phyloP scores from a whole-genome alignment of 2,888 invertebrate species.

The Sarcophaga variegata region DNA sequence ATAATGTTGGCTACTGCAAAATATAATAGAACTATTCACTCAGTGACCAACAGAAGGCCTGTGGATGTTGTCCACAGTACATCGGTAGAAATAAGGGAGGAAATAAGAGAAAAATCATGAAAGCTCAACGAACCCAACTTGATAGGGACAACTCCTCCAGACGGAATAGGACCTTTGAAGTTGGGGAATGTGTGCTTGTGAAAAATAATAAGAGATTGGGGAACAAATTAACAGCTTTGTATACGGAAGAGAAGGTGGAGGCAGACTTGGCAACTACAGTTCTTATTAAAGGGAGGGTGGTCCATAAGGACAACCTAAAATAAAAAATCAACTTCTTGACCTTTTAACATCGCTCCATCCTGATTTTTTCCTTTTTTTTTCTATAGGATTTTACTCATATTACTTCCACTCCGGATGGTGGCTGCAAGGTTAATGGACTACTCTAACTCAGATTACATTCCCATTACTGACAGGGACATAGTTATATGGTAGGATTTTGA shows the following conservation, averaged over 20 bases:
- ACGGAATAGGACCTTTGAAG: constrained; percentile 28
- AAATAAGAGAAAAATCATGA: constrained; percentile 12
- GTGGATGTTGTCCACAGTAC: constrained; percentile 20
- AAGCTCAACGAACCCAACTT: not conserved
- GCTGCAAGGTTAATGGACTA: constrained; percentile 16
- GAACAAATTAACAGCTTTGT: constrained; percentile 37
- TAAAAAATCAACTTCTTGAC: no score
- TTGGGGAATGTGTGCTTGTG: constrained; percentile 1
- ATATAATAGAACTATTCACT: constrained; percentile 62
- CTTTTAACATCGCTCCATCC: no score
- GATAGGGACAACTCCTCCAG: constrained; percentile 6
- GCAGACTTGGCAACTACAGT: constrained; percentile 24
- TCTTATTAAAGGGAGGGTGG: not conserved
- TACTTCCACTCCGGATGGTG: not conserved
- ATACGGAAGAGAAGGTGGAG: constrained; percentile 14
- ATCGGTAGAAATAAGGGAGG: not conserved
- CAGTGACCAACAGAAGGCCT: constrained; percentile 54
- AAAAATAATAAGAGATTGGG: constrained; percentile 37
- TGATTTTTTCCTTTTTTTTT: not conserved
- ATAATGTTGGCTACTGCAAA: constrained; percentile 46
- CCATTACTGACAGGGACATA: constrained; percentile 8
- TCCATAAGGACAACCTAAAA: not conserved
- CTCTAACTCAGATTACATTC: constrained; percentile 20
- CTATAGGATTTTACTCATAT: not conserved
- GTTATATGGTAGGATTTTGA: constrained; percentile 20